Evolutionary conservation across 2,888 invertebrate species (phyloP), one percentile per base, ranked within the genome.

Genomic region (Cephus rjabovi): DNA sequence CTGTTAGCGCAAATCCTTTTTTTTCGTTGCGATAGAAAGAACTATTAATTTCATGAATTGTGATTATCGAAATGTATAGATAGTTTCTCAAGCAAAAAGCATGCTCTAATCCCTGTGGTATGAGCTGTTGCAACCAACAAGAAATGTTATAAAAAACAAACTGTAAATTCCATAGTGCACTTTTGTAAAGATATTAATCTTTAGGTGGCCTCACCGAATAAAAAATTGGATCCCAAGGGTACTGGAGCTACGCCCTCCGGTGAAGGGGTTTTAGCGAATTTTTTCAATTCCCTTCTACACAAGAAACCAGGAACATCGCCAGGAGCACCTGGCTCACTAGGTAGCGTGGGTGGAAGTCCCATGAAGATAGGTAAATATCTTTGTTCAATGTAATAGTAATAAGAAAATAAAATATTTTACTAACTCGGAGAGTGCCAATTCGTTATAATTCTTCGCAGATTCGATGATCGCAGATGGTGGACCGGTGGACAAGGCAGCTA

Each of bases 201-300:
- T 23, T 81, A 91, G 91, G 91, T 91, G 40, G 89, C 92, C 93
- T 95, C 88, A 93, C 95, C 77, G 95, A 97, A 92, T 93, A 96
- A 87, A 94, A 94, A 92, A 92, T 92, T 91, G 93, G 94, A 83
- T 86, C 94, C 95, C 1, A 91, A 91, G 83, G 91, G 92, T 69
- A 89, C 92, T 11, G 90, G 92, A 4, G 95, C 95, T 87, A 95
- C 96, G 76, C 95, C 96, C 4, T 95, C 96, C 77, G 96, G 96
- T 81, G 98, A 98, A 93, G 98, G 98, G 80, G 98, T 99, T 77
- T 93, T 99, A 82, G 99, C 99, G 15, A 99, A 97, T 93, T 99
- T 99, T 94, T 99, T 99, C 93, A 99, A 99, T 93, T 98, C 98
- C 82, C 94, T 99, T 89, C 94, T 99, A 87, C 96, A 97, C 93